Conservation (phyloP, 2,797 vertebrate genomes). For the Antennarius maculatus region DNA sequence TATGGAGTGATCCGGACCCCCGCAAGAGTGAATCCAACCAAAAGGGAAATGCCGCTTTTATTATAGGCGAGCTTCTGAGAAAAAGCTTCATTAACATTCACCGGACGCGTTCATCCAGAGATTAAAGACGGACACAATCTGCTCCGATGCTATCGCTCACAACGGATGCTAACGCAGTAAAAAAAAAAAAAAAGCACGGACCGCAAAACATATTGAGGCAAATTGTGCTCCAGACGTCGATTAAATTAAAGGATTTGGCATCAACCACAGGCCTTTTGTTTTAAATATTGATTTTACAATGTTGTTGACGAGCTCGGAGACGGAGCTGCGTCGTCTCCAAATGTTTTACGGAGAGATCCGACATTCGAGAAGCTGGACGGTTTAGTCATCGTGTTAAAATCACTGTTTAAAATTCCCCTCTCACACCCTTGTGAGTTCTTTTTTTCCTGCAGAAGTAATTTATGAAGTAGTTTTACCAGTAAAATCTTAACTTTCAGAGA, state of each 20-base stretch:
- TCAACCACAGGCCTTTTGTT: conserved; percentile 19
- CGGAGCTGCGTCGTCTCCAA: conserved; percentile 25
- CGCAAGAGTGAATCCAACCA: conserved; percentile 51
- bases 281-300: conserved; percentile 52
- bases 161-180: conserved; percentile 50
- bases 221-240: conserved; percentile 23
- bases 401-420: not conserved
- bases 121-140: conserved; percentile 70
- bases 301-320: conserved; percentile 36
- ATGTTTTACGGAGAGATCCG: conserved; percentile 39
- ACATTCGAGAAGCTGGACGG: conserved; percentile 14
- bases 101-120: conserved; percentile 56
- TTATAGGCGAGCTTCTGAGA: conserved; percentile 58
- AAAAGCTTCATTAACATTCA: conserved; percentile 74
- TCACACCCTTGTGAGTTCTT: not conserved
- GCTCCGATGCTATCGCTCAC: conserved; percentile 52
- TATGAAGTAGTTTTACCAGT: conserved; percentile 6
- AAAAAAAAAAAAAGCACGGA: conserved; percentile 8
- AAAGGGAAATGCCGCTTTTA: conserved; percentile 69
- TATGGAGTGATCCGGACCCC: conserved; percentile 54
- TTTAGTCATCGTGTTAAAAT: conserved; percentile 27
- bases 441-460: conserved; percentile 5
- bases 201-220: conserved; percentile 14
- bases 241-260: conserved; percentile 43
- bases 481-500: conserved; percentile 12